Percentiles rank a stretch among this genome's conserved stretches.
Evolutionary conservation across 1,140 invertebrate genomes (phyloP).

Genomic region (Eumeta japonica): DNA sequence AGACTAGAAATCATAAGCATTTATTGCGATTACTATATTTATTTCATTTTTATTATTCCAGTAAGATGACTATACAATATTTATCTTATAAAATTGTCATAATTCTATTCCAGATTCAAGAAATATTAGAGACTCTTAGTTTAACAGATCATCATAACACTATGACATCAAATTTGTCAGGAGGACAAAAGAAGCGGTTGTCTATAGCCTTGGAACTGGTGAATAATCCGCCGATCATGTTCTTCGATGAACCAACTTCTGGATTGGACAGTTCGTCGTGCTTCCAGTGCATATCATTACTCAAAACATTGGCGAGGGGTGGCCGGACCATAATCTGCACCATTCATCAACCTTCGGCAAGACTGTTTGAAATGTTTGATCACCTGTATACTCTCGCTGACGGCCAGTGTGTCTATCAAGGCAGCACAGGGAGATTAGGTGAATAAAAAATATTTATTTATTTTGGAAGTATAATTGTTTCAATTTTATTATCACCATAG

Average conservation of each 20-base stretch:
- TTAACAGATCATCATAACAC: constrained; percentile 83
- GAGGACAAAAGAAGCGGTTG: constrained; percentile 93
- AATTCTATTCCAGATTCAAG: constrained; percentile 76
- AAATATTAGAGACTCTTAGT: constrained; percentile 88
- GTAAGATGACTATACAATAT: background rate
- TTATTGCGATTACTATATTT: too few species aligned
- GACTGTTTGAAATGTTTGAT: constrained; percentile 97
- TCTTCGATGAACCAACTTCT: constrained; percentile 96
- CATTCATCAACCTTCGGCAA: constrained; percentile 95
- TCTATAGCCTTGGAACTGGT: constrained; percentile 95
- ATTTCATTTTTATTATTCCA: too few species aligned
- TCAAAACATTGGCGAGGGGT: constrained; percentile 85
- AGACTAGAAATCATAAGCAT: too few species aligned
- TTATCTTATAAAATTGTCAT: background rate
- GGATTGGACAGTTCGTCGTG: constrained; percentile 93
- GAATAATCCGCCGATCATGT: constrained; percentile 94
- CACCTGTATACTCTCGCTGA: constrained; percentile 91
- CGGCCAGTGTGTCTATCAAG: constrained; percentile 93
- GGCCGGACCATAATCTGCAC: constrained; percentile 95
- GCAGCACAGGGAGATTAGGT: constrained; percentile 74
- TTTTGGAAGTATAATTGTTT: background rate
- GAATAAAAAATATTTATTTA: constrained; percentile 10
- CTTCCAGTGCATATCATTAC: constrained; percentile 86
- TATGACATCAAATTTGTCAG: constrained; percentile 86
- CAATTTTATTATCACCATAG: background rate